These are phyloP conservation scores for Melanocharis versteri DNA, from an alignment of 2,113 vertebrate species.

Conservation along the genomic window DNA sequence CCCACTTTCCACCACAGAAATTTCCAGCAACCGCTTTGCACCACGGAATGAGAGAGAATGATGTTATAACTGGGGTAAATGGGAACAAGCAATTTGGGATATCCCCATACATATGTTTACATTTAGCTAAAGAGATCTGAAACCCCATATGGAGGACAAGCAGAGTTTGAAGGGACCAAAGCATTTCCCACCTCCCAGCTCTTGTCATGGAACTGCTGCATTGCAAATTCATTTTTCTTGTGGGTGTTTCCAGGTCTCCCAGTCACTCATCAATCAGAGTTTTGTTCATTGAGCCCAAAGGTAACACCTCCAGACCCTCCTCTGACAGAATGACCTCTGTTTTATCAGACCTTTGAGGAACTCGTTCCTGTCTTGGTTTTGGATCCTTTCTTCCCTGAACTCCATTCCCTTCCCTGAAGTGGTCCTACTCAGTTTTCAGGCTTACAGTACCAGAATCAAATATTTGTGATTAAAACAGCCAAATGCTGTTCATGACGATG, in stretches of 20 bases:
- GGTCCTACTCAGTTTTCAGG: neutral
- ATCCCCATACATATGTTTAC: neutral
- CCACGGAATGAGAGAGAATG: neutral
- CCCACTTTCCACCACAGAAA: neutral
- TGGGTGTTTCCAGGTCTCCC: neutral
- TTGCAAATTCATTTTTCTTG: neutral
- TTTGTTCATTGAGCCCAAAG: accelerated
- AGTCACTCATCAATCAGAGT: neutral
- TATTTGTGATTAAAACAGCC: neutral
- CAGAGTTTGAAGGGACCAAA: neutral
- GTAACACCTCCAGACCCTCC: neutral
- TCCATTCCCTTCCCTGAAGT: accelerated
- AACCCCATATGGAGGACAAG: accelerated
- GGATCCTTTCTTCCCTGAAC: neutral
- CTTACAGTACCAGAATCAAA: neutral
- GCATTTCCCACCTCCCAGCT: neutral
- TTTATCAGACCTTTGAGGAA: neutral
- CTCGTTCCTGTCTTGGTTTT: accelerated
- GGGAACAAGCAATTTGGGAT: neutral
- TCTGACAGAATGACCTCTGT: neutral
- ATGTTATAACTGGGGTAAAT: neutral
- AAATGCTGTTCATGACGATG: neutral
- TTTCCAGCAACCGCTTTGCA: neutral
- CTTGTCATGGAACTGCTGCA: neutral
- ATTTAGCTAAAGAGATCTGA: neutral